Percentiles rank a stretch among this genome's conserved stretches.
phyloP scores from a whole-genome alignment of 2,888 invertebrate species.

The Orchesella flavescens region DNA sequence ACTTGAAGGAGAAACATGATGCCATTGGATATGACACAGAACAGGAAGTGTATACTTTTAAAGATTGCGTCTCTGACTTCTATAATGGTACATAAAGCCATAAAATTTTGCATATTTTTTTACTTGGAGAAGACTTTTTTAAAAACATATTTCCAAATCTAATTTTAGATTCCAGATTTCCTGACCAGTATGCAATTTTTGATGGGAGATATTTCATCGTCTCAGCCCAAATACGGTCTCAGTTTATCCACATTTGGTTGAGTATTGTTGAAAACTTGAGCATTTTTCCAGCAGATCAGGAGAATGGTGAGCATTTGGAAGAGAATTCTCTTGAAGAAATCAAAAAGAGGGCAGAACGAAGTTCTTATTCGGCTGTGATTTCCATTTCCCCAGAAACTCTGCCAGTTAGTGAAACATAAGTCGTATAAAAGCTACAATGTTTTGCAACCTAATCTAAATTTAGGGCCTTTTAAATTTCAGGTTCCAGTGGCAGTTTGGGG shows the following conservation, averaged over 20 bases:
- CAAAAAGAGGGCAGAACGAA: constrained; percentile 21
- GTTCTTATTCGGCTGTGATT: constrained; percentile 26
- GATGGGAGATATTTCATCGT: constrained; percentile 47
- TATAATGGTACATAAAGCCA: constrained; percentile 26
- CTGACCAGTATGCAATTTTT: constrained; percentile 41
- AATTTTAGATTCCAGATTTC: constrained; percentile 42
- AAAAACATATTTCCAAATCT: too few relatives aligned
- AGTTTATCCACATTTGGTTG: constrained; percentile 39
- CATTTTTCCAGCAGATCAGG: neutral
- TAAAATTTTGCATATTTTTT: too few relatives aligned
- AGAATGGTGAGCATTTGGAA: neutral
- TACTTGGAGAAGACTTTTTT: too few relatives aligned
- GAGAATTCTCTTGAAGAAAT: constrained; percentile 8
- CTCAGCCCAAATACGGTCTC: constrained; percentile 43
- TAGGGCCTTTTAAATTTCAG: constrained; percentile 2
- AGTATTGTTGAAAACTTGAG: constrained; percentile 28
- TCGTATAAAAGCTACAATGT: too few relatives aligned
- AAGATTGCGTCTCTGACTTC: constrained; percentile 8
- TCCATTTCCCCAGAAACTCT: constrained; percentile 27
- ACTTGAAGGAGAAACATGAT: constrained; percentile 38
- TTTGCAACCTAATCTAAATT: too few relatives aligned
- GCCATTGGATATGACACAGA: constrained; percentile 41
- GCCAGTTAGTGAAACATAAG: neutral
- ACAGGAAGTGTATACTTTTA: constrained; percentile 14
- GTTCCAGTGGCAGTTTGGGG: constrained; percentile 38